phyloP scores from a whole-genome alignment of 2,888 invertebrate species.

The Cerceris ruficornis region DNA sequence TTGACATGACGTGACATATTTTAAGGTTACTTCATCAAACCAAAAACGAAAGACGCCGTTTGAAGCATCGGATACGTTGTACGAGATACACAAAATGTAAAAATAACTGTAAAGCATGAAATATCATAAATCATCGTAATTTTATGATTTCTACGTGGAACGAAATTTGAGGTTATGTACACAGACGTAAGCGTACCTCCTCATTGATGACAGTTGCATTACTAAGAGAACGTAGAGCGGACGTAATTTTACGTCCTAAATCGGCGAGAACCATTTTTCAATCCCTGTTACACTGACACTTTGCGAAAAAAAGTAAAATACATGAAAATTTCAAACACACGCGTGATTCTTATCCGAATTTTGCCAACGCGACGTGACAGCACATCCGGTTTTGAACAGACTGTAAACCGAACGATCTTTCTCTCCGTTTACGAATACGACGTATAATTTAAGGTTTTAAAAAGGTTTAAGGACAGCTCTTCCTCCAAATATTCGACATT shows the following conservation, averaged over 20 bases:
- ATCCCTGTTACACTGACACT: slow-evolving; percentile 14
- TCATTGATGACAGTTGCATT: slow-evolving; percentile 99
- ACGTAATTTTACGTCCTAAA: slow-evolving; percentile 99
- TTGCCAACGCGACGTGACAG: slow-evolving; percentile 66
- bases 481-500: too few relatives aligned
- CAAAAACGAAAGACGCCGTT: too few relatives aligned
- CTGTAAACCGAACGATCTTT: neutral
- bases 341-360: slow-evolving; percentile 43
- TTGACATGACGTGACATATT: too few relatives aligned
- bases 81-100: too few relatives aligned
- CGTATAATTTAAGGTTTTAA: too few relatives aligned
- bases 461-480: too few relatives aligned
- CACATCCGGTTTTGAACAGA: slow-evolving; percentile 54
- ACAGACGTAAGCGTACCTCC: slow-evolving; percentile 86
- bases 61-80: too few relatives aligned
- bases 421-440: too few relatives aligned
- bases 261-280: slow-evolving; percentile 99
- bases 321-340: slow-evolving; percentile 36
- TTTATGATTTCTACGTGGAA: neutral
- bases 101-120: neutral
- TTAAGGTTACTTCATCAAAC: too few relatives aligned
- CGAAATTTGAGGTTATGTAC: slow-evolving; percentile 64
- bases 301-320: neutral
- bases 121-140: neutral
- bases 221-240: slow-evolving; percentile 97